Evolutionary conservation across 2,113 vertebrate species (phyloP).

Genomic region (Saguinus imperator): DNA sequence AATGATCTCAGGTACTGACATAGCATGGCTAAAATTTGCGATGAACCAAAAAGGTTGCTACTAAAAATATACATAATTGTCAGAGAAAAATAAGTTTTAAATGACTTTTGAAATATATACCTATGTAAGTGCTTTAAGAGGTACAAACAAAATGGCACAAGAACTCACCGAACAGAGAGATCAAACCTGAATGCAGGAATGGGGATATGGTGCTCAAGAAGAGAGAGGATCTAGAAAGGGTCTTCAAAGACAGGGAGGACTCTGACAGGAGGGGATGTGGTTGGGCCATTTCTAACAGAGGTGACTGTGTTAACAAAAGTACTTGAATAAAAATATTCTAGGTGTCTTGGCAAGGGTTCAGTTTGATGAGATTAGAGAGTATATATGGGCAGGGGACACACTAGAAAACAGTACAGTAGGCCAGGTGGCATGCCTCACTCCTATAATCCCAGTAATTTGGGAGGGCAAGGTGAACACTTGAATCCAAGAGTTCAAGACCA

Average conservation of each 20-base stretch:
- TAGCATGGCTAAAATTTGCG: neutral
- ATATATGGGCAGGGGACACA: rapidly evolving
- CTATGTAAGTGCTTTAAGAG: neutral
- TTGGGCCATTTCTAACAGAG: neutral
- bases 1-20: neutral
- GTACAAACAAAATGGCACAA: neutral
- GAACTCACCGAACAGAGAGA: neutral
- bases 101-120: neutral
- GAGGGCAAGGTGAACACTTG: no score
- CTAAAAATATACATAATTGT: no score
- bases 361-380: neutral
- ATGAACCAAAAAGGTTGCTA: neutral
- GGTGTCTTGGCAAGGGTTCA: neutral
- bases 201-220: neutral
- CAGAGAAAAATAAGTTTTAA: neutral
- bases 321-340: neutral
- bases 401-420: neutral
- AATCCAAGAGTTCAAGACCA: no score
- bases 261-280: neutral
- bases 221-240: neutral
- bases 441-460: no score
- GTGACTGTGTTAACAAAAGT: neutral
- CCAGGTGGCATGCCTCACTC: no score
- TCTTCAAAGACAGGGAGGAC: neutral
- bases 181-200: no score